Evolutionary conservation across 2,888 invertebrate genomes (phyloP).

Genomic region (Ochlodes sylvanus): DNA sequence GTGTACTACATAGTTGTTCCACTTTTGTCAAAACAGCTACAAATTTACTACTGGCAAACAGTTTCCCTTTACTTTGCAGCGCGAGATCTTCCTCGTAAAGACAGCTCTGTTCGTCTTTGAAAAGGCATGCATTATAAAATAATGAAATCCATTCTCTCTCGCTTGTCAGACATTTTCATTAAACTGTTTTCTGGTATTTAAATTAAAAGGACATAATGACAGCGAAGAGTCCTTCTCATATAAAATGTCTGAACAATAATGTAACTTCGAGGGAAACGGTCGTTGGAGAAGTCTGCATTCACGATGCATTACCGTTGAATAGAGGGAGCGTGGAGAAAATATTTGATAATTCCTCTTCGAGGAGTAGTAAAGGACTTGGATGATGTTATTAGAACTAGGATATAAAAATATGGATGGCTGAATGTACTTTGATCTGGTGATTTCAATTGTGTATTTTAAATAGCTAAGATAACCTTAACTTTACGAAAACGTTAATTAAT

Average conservation of each 20-base stretch:
- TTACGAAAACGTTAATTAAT: no score
- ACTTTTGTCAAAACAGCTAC: neutral
- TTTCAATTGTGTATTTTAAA: no score
- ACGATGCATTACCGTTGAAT: constrained; percentile 23
- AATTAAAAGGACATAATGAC: constrained; percentile 30
- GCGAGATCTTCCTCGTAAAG: no score
- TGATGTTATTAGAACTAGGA: no score
- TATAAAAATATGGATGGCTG: no score
- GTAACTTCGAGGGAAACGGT: constrained; percentile 13
- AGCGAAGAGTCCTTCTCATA: constrained; percentile 22
- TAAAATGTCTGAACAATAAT: constrained; percentile 30
- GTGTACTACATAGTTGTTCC: neutral
- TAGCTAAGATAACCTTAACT: no score
- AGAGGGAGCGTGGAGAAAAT: neutral
- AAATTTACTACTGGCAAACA: neutral
- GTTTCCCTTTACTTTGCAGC: neutral
- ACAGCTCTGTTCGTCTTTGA: neutral
- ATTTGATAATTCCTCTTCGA: neutral
- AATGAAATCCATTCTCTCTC: neutral
- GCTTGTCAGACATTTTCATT: constrained; percentile 11
- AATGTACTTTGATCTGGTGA: no score
- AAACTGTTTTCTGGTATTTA: neutral
- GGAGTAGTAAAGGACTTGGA: no score
- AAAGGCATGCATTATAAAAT: neutral
- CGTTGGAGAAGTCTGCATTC: constrained; percentile 22